A percentile compares a stretch with the other conserved stretches of the same genome.
Evolutionary conservation across 2,797 vertebrate species (phyloP).

Genomic region (Apogon hyalosoma): DNA sequence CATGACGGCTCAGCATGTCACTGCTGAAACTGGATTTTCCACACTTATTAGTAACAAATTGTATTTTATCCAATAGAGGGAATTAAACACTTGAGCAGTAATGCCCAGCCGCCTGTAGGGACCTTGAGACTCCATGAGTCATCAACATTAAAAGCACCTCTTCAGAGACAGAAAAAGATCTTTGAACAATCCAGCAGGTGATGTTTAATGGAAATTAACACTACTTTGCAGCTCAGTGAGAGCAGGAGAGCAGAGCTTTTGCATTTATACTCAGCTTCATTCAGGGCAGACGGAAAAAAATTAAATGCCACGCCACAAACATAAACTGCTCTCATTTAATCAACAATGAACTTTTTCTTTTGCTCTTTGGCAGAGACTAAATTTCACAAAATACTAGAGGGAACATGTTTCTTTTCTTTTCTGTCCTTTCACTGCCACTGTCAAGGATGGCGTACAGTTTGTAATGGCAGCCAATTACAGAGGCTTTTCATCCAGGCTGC

Average conservation of each 20-base stretch:
- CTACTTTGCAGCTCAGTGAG: constrained; percentile 11
- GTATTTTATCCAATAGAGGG: constrained; percentile 56
- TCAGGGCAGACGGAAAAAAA: constrained; percentile 21
- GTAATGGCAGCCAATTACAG: constrained; percentile 78
- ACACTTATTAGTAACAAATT: constrained; percentile 63
- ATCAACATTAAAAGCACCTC: constrained; percentile 4
- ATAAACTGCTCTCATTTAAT: constrained; percentile 27
- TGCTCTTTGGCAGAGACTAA: constrained; percentile 27
- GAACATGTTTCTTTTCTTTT: constrained; percentile 25
- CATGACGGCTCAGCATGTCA: constrained; percentile 26
- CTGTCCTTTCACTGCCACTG: constrained; percentile 43
- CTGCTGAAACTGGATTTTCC: constrained; percentile 71
- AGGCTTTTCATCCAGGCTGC: constrained; percentile 71
- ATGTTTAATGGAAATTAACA: constrained; percentile 41
- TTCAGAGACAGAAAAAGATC: constrained; percentile 7
- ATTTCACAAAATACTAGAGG: constrained; percentile 33
- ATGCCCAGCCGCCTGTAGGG: constrained; percentile 20
- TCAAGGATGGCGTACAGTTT: constrained; percentile 57
- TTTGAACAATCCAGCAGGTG: constrained; percentile 9
- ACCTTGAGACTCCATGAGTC: constrained; percentile 36
- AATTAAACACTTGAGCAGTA: constrained; percentile 58
- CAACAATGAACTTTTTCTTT: constrained; percentile 31
- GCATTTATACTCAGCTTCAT: not conserved
- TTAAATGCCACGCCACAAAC: constrained; percentile 26
- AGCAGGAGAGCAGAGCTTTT: constrained; percentile 11